Evolutionary conservation across 2,888 invertebrate species (phyloP).

Genomic region (Brachypterus glaber): DNA sequence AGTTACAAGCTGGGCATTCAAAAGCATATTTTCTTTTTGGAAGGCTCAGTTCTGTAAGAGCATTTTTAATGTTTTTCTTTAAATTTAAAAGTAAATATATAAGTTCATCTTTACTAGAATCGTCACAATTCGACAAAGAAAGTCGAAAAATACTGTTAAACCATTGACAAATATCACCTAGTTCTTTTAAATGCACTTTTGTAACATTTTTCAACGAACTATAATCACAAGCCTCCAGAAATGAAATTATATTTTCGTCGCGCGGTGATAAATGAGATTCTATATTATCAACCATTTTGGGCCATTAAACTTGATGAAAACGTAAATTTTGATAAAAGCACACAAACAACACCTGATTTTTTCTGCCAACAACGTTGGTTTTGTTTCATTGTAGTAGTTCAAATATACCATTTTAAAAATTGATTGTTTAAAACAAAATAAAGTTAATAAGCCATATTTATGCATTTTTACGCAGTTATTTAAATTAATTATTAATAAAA

Average conservation of each 20-base stretch:
- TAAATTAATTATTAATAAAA: too few species aligned
- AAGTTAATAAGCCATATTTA: too few species aligned
- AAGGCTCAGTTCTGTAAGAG: conserved; percentile 19
- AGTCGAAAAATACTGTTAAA: conserved; percentile 21
- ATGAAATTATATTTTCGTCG: conserved; percentile 6
- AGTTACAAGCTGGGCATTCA: conserved; percentile 22
- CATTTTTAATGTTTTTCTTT: conserved; percentile 23
- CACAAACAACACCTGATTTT: too few species aligned
- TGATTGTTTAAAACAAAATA: too few species aligned
- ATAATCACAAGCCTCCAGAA: too few species aligned
- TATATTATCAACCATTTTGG: conserved; percentile 3
- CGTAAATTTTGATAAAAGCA: too few species aligned
- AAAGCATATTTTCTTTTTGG: conserved; percentile 13
- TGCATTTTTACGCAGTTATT: too few species aligned
- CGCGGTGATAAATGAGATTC: conserved; percentile 1
- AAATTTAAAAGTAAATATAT: conserved; percentile 21
- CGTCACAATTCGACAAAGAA: conserved; percentile 16
- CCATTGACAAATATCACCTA: conserved; percentile 22
- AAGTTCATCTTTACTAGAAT: conserved; percentile 18
- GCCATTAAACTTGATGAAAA: too few species aligned
- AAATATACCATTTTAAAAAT: too few species aligned
- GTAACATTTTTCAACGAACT: conserved; percentile 1
- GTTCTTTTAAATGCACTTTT: conserved; percentile 17
- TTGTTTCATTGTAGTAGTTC: too few species aligned
- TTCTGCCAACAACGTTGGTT: too few species aligned